These are phyloP conservation scores for Homarus americanus DNA, from an alignment of 1,140 invertebrate species.

Conservation along the genomic window DNA sequence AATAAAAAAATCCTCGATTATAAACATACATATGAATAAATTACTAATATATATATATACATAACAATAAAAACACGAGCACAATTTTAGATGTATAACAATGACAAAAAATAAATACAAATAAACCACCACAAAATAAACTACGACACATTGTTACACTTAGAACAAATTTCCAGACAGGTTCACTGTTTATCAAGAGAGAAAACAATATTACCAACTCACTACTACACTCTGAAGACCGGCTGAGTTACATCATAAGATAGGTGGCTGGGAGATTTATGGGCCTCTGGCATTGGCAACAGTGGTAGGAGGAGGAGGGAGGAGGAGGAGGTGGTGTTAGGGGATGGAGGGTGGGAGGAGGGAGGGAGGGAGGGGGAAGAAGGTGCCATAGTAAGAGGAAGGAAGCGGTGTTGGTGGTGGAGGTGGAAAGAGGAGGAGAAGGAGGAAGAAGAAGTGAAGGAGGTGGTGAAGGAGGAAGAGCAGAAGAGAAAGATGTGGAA, in stretches of 20 bases:
- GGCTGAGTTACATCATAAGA: constrained; percentile 40
- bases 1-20: too few species aligned
- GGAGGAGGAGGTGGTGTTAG: not conserved
- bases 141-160: too few species aligned
- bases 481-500: not conserved
- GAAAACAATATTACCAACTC: constrained; percentile 3
- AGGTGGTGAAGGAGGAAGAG: not conserved
- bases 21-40: too few species aligned
- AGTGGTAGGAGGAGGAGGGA: constrained; percentile 3
- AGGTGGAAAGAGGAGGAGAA: not conserved
- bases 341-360: not conserved
- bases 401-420: not conserved
- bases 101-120: too few species aligned
- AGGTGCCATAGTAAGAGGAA: not conserved
- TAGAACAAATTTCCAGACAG: too few species aligned
- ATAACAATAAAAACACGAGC: too few species aligned
- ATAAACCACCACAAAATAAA: too few species aligned
- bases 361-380: not conserved
- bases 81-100: too few species aligned
- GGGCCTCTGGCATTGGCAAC: constrained; percentile 39
- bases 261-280: constrained; percentile 35
- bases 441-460: not conserved
- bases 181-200: too few species aligned
- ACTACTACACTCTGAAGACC: not conserved
- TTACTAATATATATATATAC: too few species aligned